Conservation (phyloP, 1,140 invertebrate genomes). For the Drosophila seguyi region DNA sequence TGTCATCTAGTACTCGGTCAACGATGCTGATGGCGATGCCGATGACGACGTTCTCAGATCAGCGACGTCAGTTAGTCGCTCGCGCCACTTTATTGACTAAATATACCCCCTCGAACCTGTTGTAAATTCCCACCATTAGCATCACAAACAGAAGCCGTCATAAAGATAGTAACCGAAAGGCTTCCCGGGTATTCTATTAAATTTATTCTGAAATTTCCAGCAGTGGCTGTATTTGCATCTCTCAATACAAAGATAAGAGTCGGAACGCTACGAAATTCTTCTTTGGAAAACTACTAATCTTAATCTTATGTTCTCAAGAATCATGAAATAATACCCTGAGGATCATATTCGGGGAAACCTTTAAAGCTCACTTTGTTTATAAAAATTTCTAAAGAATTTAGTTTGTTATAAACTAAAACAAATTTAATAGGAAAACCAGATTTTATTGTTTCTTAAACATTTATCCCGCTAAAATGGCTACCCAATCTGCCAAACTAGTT, state of each 20-base stretch:
- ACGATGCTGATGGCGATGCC: conserved; percentile 33
- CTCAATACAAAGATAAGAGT: conserved; percentile 12
- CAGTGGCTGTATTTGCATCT: neutral
- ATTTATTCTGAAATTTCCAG: neutral
- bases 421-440: neutral
- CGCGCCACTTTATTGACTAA: conserved; percentile 53
- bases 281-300: conserved; percentile 26
- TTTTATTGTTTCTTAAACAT: neutral
- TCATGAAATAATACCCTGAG: neutral
- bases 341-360: neutral
- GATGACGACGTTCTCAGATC: conserved; percentile 37
- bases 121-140: conserved; percentile 35
- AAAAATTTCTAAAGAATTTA: neutral
- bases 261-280: conserved; percentile 5
- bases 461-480: neutral
- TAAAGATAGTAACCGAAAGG: conserved; percentile 11
- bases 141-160: conserved; percentile 19
- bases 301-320: conserved; percentile 22
- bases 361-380: neutral
- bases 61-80: conserved; percentile 47
- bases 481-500: conserved; percentile 14
- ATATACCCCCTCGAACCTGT: conserved; percentile 17
- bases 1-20: conserved; percentile 26
- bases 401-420: neutral
- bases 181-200: neutral